phyloP scores from a whole-genome alignment of 2,888 invertebrate genomes.

The Augochlorella aurata region DNA sequence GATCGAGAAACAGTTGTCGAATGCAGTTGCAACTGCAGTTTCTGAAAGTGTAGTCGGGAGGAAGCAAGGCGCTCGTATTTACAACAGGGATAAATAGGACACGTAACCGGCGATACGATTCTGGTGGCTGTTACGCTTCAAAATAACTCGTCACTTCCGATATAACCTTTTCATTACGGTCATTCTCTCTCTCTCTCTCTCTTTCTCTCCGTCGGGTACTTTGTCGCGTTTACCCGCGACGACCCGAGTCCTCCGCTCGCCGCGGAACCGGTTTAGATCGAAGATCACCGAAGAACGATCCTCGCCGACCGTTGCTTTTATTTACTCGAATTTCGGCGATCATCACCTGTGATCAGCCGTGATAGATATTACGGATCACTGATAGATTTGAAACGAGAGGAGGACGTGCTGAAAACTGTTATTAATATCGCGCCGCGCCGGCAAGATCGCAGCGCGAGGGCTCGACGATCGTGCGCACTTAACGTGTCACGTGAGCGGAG shows the following conservation, averaged over 20 bases:
- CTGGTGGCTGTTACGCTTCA: conserved; percentile 11
- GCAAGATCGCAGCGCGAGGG: background rate
- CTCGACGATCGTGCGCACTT: background rate
- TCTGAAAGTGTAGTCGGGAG: background rate
- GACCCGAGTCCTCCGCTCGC: background rate
- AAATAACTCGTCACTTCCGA: conserved; percentile 27
- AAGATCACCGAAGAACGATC: conserved; percentile 34
- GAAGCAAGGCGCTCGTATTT: background rate
- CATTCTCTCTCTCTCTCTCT: background rate
- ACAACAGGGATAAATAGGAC: conserved; percentile 25
- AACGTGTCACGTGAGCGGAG: background rate
- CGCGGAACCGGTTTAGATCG: conserved; percentile 38
- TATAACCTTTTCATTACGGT: conserved; percentile 36
- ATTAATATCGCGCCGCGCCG: background rate
- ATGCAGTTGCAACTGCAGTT: background rate
- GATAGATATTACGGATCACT: background rate
- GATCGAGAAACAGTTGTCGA: too few species aligned
- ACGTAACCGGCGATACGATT: conserved; percentile 27
- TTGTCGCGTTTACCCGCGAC: background rate
- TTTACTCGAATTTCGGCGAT: conserved; percentile 11
- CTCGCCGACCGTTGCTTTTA: conserved; percentile 9
- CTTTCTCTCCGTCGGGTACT: background rate
- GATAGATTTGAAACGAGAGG: conserved; percentile 5
- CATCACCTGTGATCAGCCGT: background rate
- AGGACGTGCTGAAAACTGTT: conserved; percentile 3